phyloP scores from a whole-genome alignment of 2,888 invertebrate species.

The Prostheceraeus crozeri region DNA sequence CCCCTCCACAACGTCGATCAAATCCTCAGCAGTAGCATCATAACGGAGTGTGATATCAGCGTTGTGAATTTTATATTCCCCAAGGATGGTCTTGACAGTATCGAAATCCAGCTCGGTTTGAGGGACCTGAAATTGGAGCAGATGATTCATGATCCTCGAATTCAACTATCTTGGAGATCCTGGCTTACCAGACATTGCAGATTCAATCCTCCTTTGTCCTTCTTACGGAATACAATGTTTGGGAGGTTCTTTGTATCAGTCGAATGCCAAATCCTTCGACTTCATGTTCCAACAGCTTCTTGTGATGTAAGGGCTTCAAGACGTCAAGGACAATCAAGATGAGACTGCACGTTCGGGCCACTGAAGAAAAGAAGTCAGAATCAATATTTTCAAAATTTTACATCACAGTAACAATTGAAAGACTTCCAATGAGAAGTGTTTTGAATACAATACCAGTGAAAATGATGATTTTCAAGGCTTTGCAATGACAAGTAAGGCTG shows the following conservation, averaged over 20 bases:
- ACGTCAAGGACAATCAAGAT: conserved; percentile 96
- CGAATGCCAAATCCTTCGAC: conserved; percentile 96
- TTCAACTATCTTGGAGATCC: too few relatives aligned
- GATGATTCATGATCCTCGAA: too few relatives aligned
- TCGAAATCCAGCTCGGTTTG: conserved; percentile 90
- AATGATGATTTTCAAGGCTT: too few relatives aligned
- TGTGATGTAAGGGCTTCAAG: conserved; percentile 89
- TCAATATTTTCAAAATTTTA: too few relatives aligned
- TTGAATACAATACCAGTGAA: too few relatives aligned
- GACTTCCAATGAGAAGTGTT: too few relatives aligned
- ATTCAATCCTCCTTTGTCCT: conserved; percentile 98
- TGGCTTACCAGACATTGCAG: conserved; percentile 80
- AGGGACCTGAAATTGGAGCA: conserved; percentile 55
- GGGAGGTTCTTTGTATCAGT: too few relatives aligned
- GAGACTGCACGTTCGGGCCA: conserved; percentile 91
- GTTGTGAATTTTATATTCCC: conserved; percentile 96
- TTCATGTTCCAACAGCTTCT: conserved; percentile 88
- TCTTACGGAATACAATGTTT: conserved; percentile 85
- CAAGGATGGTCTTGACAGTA: conserved; percentile 84
- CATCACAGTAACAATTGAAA: too few relatives aligned
- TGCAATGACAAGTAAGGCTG: too few relatives aligned
- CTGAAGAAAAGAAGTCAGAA: conserved; percentile 59
- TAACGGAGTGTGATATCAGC: conserved; percentile 80
- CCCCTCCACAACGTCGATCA: conserved; percentile 96
- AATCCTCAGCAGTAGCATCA: conserved; percentile 87